Conservation (phyloP, 2,113 vertebrate genomes). For the Corvus moneduloides region DNA sequence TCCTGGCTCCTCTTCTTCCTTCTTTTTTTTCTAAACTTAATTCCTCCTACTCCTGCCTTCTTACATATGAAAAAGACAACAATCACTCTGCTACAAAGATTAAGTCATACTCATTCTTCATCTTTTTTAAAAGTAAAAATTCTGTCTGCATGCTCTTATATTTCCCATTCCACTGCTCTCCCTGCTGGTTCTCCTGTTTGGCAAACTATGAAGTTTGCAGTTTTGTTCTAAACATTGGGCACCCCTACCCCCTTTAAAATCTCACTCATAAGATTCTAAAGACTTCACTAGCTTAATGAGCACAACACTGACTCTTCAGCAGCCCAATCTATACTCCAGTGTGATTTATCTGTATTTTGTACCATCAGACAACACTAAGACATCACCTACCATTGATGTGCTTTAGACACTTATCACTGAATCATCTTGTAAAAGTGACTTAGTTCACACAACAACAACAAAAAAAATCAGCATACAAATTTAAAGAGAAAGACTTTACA, state of each 20-base stretch:
- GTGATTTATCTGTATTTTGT: conserved; percentile 29
- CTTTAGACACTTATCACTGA: neutral
- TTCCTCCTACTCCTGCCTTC: conserved; percentile 46
- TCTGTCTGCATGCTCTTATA: neutral
- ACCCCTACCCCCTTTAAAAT: neutral
- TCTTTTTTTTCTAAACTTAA: conserved; percentile 24
- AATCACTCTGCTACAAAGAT: neutral
- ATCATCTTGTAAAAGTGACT: neutral
- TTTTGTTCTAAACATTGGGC: neutral
- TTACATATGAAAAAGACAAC: conserved; percentile 3
- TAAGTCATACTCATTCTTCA: conserved; percentile 18
- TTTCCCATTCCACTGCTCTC: neutral
- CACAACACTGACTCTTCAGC: neutral
- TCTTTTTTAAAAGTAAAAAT: neutral
- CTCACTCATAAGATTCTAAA: conserved; percentile 12
- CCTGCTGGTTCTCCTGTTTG: neutral
- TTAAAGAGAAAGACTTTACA: neutral
- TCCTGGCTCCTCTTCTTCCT: conserved; percentile 38
- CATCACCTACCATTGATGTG: neutral
- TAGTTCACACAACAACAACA: neutral
- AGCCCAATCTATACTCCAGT: neutral
- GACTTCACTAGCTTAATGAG: neutral
- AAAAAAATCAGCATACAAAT: neutral
- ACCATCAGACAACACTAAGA: neutral
- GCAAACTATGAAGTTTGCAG: neutral